Percentiles rank a stretch among this genome's conserved stretches.
Evolutionary conservation across 2,888 invertebrate genomes (phyloP).

Genomic region (Anorthoa munda): DNA sequence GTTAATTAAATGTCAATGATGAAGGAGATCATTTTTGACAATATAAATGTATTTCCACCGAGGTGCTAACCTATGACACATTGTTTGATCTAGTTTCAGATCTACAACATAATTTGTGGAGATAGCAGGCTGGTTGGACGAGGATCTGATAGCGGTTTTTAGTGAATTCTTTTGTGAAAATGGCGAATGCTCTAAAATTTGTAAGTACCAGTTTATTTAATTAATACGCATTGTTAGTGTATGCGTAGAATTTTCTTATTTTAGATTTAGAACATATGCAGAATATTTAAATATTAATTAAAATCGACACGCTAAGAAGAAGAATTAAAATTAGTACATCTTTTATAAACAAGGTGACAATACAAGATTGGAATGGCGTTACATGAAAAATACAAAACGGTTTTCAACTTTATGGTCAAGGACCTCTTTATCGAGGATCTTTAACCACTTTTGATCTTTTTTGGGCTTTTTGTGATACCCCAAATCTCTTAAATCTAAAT

Average conservation of each 20-base stretch:
- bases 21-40: constrained; percentile 80
- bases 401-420: constrained; percentile 27
- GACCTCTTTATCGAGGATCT: constrained; percentile 23
- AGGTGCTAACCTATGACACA: constrained; percentile 78
- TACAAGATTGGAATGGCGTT: constrained; percentile 56
- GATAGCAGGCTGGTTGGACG: constrained; percentile 75
- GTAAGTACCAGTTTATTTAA: constrained; percentile 74
- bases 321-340: constrained; percentile 1
- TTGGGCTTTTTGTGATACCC: neutral
- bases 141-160: constrained; percentile 61
- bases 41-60: constrained; percentile 79
- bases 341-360: constrained; percentile 47
- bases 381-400: constrained; percentile 24
- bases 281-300: constrained; percentile 28
- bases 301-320: too few species aligned
- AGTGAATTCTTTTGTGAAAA: constrained; percentile 62
- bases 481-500: constrained; percentile 11
- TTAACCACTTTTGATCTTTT: constrained; percentile 18
- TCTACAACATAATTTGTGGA: constrained; percentile 79
- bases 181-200: constrained; percentile 72
- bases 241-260: constrained; percentile 28
- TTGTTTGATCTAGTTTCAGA: constrained; percentile 86
- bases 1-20: constrained; percentile 87
- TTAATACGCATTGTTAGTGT: constrained; percentile 40
- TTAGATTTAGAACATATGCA: constrained; percentile 1